Evolutionary conservation across 2,797 vertebrate species (phyloP), one percentile per base, ranked within the genome.

Genomic region (Sitta carolinensis): DNA sequence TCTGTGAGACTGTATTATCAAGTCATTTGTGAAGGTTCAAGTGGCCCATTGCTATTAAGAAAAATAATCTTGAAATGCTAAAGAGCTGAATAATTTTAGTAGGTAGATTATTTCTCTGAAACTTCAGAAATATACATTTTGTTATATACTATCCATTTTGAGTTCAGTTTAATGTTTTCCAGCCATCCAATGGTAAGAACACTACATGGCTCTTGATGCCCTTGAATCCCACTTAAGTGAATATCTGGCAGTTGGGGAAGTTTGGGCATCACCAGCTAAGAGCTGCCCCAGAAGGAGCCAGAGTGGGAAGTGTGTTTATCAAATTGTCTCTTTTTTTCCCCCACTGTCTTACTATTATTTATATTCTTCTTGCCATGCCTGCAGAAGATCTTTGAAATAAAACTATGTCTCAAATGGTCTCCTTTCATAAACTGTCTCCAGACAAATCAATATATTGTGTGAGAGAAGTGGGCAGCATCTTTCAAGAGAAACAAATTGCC

Each of bases 401-500:
- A 84, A 66, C 34, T 63, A 6, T 54, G 27, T 45, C 84, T 93
- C 87, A 91, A 29, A 83, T 9, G 4, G 16, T 59, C 48, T 83
- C 30, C 61, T 77, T 70, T 83, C 68, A 64, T 92, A 76, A 76
- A 63, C 38, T 51, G 3, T 52, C 63, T 85, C 61, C 78, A 90
- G 40, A 90, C 30, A 87, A 89, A 95, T 87, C 85, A 77, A 88
- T 90, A 88, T 36, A 64, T 29, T 34, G n/a, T 38, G 38, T 57
- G 29, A 95, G 70, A 84, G 51, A 89, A 40, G 34, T 22, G 52
- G 78, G 68, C 70, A 94, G 36, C 52, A 80, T 76, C 74, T 84
- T 94, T 90, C 84, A 74, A 89, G 75, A 84, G 67, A 93, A 90
- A 87, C 0, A 89, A 93, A 89, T 87, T 89, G 47, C 45, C 47